phyloP scores from a whole-genome alignment of 2,888 invertebrate genomes.

The Drosophila mulleri region DNA sequence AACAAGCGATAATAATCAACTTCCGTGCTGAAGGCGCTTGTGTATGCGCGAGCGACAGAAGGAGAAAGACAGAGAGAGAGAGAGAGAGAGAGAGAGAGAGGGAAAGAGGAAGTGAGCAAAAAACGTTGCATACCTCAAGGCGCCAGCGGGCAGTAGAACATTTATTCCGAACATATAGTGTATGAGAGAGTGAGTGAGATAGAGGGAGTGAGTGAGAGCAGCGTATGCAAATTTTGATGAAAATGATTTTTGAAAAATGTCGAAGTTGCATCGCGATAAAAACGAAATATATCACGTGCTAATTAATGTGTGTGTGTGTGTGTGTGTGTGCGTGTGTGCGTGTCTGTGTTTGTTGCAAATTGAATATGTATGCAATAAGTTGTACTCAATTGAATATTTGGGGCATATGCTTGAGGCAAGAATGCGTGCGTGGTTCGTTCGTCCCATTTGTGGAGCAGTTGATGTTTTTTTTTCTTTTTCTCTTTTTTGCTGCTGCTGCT shows the following conservation, averaged over 20 bases:
- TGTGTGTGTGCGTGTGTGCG: conserved; percentile 21
- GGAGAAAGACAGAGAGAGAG: not conserved
- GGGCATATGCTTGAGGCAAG: not conserved
- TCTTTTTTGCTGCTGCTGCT: not conserved
- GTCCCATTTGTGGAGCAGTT: not conserved
- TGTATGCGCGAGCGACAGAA: not conserved
- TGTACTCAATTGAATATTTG: conserved; percentile 1
- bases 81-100: conserved; percentile 7
- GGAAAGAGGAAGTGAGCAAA: conserved; percentile 34
- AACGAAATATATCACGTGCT: conserved; percentile 74
- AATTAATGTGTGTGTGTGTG: conserved; percentile 67
- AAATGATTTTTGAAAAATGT: conserved; percentile 61
- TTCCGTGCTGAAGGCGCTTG: conserved; percentile 73
- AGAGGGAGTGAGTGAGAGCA: not conserved
- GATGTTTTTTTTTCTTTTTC: not conserved
- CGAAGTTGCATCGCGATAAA: conserved; percentile 68
- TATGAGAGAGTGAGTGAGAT: not conserved
- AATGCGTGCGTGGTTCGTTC: conserved; percentile 8
- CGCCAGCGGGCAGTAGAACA: conserved; percentile 44
- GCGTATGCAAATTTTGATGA: conserved; percentile 65
- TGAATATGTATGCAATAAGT: conserved; percentile 49
- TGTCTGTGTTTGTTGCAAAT: conserved; percentile 57
- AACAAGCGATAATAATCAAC: conserved; percentile 83
- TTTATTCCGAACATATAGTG: not conserved
- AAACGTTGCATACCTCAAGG: conserved; percentile 65